These are phyloP conservation scores for Eumerus sabulonum DNA, from an alignment of 2,888 invertebrate genomes.

Conservation along the genomic window DNA sequence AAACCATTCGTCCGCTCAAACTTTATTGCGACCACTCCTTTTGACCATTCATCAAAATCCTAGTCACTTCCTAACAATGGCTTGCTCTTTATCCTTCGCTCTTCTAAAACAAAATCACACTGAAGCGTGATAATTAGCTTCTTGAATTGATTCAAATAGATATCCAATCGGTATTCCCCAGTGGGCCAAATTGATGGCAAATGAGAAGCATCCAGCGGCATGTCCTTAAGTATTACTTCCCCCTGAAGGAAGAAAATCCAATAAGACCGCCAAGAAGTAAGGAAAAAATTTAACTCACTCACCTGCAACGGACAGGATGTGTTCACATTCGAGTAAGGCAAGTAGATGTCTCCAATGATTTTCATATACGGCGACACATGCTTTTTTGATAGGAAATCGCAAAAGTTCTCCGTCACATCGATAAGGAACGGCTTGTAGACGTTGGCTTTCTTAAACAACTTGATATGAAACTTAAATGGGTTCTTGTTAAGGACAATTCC, in stretches of 20 bases:
- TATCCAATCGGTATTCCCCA: background rate
- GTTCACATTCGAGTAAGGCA: constrained; percentile 37
- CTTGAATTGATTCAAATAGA: no score
- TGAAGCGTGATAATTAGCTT: no score
- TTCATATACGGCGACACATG: constrained; percentile 2
- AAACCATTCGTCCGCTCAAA: no score
- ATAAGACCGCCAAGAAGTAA: no score
- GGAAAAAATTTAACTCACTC: no score
- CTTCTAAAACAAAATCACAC: no score
- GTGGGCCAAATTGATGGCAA: constrained; percentile 18
- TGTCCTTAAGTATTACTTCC: background rate
- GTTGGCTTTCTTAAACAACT: background rate
- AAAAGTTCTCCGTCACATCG: constrained; percentile 28
- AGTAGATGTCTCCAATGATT: constrained; percentile 8
- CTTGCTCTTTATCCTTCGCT: no score
- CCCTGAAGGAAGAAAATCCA: no score
- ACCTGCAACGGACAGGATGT: background rate
- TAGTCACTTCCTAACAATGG: no score
- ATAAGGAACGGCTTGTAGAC: constrained; percentile 14
- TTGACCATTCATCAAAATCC: no score
- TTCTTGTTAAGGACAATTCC: background rate
- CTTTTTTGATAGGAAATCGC: constrained; percentile 30
- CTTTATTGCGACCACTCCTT: no score
- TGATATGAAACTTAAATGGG: background rate
- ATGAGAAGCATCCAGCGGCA: background rate